Evolutionary conservation across 2,113 vertebrate genomes (phyloP), one percentile per base, ranked within the genome.

Genomic region (Entelurus aequoreus): DNA sequence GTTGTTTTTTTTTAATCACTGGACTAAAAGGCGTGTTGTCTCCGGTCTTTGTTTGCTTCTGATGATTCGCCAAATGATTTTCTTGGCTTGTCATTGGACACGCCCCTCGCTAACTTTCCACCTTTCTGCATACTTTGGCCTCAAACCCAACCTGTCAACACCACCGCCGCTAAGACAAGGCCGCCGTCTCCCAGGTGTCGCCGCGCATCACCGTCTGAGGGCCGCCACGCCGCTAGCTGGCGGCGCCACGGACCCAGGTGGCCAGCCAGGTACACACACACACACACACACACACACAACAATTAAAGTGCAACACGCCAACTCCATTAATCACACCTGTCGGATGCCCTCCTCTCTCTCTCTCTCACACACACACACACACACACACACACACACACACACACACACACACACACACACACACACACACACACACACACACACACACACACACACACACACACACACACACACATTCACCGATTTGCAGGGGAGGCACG

Each of bases 321-420:
- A 52, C 70, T 64, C 71, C 55, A 77, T 87, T 70, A 80, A 87
- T 85, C 81, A 84, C 67, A 61, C 69, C 63, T 71, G 72, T 71
- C 77, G 42, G 42, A 9, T 46, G 42, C 42, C 42, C 12, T 46
- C 42, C 40, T 11, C 42, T 11, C 10, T 46, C 10, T 55, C 4
- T 53, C 15, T 54, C 71, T 69, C 59, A 62, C 11, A 35, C 8
- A 6, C 54, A 9, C 28, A 7, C 68, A 59, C 63, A 60, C 75
- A 71, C 59, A 62, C 11, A 35, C 8, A 6, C 54, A 9, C 28
- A 7, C 68, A 59, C 63, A 60, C n/a, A 71, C 59, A 62, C 11
- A 35, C 8, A 6, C 54, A 9, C 28, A 7, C 68, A 59, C 63
- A 60, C n/a, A 71, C 59, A 62, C 11, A 35, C 8, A 6, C 54